Conservation (phyloP, 2,797 vertebrate species). For the Trematomus bernacchii region DNA sequence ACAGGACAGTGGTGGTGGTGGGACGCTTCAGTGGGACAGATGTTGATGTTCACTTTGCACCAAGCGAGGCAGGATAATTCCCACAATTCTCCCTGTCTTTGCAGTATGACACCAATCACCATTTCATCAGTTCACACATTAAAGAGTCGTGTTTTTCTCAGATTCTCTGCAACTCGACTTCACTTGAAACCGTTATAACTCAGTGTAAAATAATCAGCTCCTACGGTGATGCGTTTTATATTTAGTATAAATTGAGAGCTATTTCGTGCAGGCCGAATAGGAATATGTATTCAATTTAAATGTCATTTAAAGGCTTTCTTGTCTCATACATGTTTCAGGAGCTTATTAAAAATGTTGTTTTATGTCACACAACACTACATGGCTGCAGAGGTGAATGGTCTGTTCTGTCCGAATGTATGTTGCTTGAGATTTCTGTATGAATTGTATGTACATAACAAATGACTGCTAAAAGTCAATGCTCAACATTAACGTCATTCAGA, state of each 20-base stretch:
- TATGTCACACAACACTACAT: background rate
- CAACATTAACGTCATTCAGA: slow-evolving; percentile 8
- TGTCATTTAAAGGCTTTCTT: slow-evolving; percentile 8
- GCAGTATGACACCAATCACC: slow-evolving; percentile 38
- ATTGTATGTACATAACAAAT: background rate
- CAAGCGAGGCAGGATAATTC: slow-evolving; percentile 1
- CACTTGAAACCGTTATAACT: slow-evolving; percentile 5
- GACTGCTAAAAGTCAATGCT: background rate
- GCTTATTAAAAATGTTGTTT: background rate
- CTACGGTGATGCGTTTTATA: slow-evolving; percentile 21
- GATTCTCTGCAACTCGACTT: slow-evolving; percentile 11
- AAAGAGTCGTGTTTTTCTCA: slow-evolving; percentile 12
- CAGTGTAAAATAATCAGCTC: slow-evolving; percentile 35
- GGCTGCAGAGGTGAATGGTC: background rate
- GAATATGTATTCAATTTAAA: background rate
- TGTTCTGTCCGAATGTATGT: background rate
- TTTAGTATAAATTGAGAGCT: slow-evolving; percentile 31
- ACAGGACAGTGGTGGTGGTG: background rate
- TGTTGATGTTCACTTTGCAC: slow-evolving; percentile 6
- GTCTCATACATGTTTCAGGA: background rate
- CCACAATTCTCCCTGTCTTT: slow-evolving; percentile 4
- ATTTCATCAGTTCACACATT: slow-evolving; percentile 13
- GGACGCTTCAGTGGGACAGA: slow-evolving; percentile 15
- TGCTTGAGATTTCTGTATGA: slow-evolving; percentile 12
- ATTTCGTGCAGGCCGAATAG: slow-evolving; percentile 2